Conservation (phyloP, 2,113 vertebrate genomes). For the Limnothrissa miodon region DNA sequence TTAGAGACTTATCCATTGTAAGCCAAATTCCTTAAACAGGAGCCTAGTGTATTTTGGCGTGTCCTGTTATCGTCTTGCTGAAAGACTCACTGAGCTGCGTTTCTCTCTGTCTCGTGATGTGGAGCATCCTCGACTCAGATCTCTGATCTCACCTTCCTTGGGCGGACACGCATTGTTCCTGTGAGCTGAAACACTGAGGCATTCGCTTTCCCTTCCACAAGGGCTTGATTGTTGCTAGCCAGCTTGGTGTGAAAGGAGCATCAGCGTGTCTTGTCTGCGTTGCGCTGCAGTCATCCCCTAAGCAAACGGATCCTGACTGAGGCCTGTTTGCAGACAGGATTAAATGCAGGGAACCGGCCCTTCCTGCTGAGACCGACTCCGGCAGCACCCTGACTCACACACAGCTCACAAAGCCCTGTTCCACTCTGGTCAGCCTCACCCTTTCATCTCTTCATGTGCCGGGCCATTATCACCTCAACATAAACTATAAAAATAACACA, state of each 20-base stretch:
- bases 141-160: conserved; percentile 45
- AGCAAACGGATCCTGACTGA: conserved; percentile 54
- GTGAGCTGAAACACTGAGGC: conserved; percentile 49
- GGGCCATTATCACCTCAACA: neutral
- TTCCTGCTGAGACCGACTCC: neutral
- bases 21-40: neutral
- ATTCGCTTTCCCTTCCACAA: conserved; percentile 48
- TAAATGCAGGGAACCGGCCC: conserved; percentile 27
- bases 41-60: neutral
- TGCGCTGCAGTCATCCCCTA: conserved; percentile 45
- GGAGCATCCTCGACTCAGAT: conserved; percentile 35
- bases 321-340: conserved; percentile 48
- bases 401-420: neutral
- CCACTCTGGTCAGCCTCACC: neutral
- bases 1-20: neutral
- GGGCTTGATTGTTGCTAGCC: conserved; percentile 61
- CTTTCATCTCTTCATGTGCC: neutral
- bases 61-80: conserved; percentile 18
- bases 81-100: conserved; percentile 19
- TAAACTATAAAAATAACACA: neutral
- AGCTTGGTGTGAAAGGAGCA: conserved; percentile 62
- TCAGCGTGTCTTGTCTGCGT: conserved; percentile 47
- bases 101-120: conserved; percentile 32
- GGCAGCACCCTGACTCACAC: neutral
- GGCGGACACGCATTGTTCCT: conserved; percentile 48